Conservation (phyloP, 2,797 vertebrate species). For the Artibeus lituratus region DNA sequence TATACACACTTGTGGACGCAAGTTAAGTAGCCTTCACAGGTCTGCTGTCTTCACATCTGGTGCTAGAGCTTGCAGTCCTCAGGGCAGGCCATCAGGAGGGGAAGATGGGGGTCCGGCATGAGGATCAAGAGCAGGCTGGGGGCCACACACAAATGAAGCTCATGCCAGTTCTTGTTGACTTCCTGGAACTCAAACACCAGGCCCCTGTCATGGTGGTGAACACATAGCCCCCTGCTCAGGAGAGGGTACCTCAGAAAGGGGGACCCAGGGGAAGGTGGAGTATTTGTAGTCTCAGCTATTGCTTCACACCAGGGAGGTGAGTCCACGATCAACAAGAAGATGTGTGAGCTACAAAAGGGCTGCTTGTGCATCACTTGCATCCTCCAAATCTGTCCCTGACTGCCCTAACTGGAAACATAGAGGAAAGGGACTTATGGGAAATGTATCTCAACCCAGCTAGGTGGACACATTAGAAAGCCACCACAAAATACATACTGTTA, state of each 20-base stretch:
- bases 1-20: too few species aligned
- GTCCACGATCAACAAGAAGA: too few species aligned
- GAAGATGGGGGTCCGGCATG: background rate
- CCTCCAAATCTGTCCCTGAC: background rate
- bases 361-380: background rate
- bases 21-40: background rate
- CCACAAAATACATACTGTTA: too few species aligned
- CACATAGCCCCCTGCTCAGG: background rate
- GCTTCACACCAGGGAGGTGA: background rate
- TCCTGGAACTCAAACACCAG: background rate
- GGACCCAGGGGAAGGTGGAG: background rate
- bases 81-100: background rate
- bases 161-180: rapidly evolving
- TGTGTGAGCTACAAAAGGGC: background rate
- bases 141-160: background rate
- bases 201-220: background rate
- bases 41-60: background rate
- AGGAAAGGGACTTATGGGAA: background rate
- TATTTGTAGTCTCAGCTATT: background rate
- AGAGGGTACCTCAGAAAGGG: background rate
- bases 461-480: background rate
- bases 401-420: background rate
- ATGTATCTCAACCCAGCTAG: background rate
- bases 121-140: background rate
- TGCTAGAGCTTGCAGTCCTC: background rate